Base-by-base conservation (phyloP, 2,113 vertebrate genomes). In the Xiphorhynchus elegans region DNA sequence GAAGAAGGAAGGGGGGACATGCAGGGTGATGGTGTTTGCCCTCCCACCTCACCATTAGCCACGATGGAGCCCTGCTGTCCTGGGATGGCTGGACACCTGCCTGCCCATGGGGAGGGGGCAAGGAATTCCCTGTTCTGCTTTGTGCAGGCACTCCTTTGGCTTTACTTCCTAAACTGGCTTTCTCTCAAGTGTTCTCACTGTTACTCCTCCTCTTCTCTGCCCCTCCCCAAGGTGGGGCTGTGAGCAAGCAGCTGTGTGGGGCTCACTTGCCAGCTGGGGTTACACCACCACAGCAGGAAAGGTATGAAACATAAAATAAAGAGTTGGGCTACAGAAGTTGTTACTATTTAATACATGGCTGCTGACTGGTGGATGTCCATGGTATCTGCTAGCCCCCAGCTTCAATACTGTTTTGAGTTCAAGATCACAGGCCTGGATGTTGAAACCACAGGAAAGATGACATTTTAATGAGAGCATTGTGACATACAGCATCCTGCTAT, bases 381-480 rank as follows among this genome's bases (percentile, higher is more conserved):
- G 8, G 7, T 20, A 63, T 31, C 62, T 84, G 29, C 52, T 17
- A 66, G 19, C 2, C 14, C 28, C 10, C 42, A 56, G 24, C 11
- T 73, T 37, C 53, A 79, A 33, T 33, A 10, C 6, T 31, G 24
- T 5, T 87, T 62, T 47, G 39, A 42, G 29, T 28, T 55, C 24
- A 84, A 72, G 28, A 85, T 77, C 39, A 53, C 25, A 69, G 50
- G 50, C 37, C 58, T 44, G 52, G 24, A 64, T 56, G 40, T 52
- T 49, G 37, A 68, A 95, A 87, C 24, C 33, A 26, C 26, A 60
- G 64, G 33, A 24, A 78, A 89, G 37, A 73, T 40, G 82, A 56
- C 58, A 69, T 73, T 91, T 90, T 90, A 93, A 80, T 73, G 50
- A 93, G 40, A 20, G n/a, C 87, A 37, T 31, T 64, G 46, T 79